Percentiles rank a stretch among this genome's conserved stretches.
Evolutionary conservation across 2,888 invertebrate genomes (phyloP).

Genomic region (Tetragonula carbonaria): DNA sequence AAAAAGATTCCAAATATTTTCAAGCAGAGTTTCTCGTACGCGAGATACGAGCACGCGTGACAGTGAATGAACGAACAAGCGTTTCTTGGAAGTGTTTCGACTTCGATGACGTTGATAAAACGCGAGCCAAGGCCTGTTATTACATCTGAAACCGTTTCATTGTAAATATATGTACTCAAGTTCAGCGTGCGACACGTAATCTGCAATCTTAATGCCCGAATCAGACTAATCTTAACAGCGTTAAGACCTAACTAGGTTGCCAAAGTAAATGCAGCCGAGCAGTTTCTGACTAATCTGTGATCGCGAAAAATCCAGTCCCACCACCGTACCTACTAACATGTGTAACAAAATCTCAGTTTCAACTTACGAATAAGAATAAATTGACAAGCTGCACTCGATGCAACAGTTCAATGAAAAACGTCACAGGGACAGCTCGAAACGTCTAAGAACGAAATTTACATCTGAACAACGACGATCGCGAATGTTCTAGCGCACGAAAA

Average conservation of each 20-base stretch:
- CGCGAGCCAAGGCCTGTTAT: background rate
- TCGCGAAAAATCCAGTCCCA: conserved; percentile 6
- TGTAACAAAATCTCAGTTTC: too few species aligned
- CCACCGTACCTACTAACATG: too few species aligned
- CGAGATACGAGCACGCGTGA: too few species aligned
- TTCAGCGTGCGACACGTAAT: conserved; percentile 1
- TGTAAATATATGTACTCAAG: background rate
- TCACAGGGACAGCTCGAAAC: background rate
- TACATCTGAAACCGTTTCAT: background rate
- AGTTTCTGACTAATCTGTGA: conserved; percentile 23
- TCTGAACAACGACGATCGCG: background rate
- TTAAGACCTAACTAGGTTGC: conserved; percentile 16
- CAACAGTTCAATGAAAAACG: background rate
- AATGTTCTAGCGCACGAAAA: background rate
- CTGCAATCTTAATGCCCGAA: conserved; percentile 20
- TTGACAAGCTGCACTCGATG: too few species aligned
- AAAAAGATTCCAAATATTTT: too few species aligned
- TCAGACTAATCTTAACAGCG: conserved; percentile 18
- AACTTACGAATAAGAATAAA: too few species aligned
- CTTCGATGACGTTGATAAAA: background rate
- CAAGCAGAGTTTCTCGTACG: too few species aligned
- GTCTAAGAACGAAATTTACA: background rate
- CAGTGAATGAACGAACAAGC: background rate
- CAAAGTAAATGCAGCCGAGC: conserved; percentile 1
- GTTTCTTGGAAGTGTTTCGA: background rate